Evolutionary conservation across 2,888 invertebrate genomes (phyloP).

Genomic region (Auanema sp.): DNA sequence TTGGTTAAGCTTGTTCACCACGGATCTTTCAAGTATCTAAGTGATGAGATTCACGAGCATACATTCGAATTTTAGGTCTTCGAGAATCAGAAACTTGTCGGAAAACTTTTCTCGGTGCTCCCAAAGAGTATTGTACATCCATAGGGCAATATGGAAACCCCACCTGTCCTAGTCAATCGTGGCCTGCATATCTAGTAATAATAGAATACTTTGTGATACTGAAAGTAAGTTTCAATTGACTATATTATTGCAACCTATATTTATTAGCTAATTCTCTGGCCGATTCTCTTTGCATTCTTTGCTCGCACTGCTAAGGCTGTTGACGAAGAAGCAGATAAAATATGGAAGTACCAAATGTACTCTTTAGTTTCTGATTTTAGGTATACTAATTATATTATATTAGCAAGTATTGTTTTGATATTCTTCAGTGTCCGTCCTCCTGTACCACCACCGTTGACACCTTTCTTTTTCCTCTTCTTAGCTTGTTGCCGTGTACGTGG

Average conservation of each 20-base stretch:
- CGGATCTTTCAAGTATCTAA: slow-evolving; percentile 57
- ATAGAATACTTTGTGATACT: slow-evolving; percentile 46
- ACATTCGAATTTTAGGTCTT: slow-evolving; percentile 23
- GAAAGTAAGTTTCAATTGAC: slow-evolving; percentile 21
- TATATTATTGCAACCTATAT: neutral
- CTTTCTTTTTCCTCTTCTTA: slow-evolving; percentile 49
- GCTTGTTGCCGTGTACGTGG: slow-evolving; percentile 43
- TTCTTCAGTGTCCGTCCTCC: slow-evolving; percentile 58
- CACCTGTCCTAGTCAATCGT: slow-evolving; percentile 45
- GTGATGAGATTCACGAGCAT: neutral
- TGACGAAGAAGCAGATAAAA: slow-evolving; percentile 63
- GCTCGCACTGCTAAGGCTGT: slow-evolving; percentile 61
- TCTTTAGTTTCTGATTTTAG: slow-evolving; percentile 62
- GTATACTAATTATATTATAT: slow-evolving; percentile 17
- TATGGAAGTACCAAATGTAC: slow-evolving; percentile 65
- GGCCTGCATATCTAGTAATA: slow-evolving; percentile 37
- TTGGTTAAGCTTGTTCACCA: slow-evolving; percentile 67
- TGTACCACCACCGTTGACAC: slow-evolving; percentile 64
- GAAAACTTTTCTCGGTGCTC: slow-evolving; percentile 30
- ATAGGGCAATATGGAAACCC: slow-evolving; percentile 51
- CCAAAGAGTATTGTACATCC: slow-evolving; percentile 37
- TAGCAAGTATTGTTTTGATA: neutral
- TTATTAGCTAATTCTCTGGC: slow-evolving; percentile 64
- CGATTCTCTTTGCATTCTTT: slow-evolving; percentile 65
- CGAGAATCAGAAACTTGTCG: slow-evolving; percentile 35